phyloP scores from a whole-genome alignment of 2,888 invertebrate species.

The Cephus runcator region DNA sequence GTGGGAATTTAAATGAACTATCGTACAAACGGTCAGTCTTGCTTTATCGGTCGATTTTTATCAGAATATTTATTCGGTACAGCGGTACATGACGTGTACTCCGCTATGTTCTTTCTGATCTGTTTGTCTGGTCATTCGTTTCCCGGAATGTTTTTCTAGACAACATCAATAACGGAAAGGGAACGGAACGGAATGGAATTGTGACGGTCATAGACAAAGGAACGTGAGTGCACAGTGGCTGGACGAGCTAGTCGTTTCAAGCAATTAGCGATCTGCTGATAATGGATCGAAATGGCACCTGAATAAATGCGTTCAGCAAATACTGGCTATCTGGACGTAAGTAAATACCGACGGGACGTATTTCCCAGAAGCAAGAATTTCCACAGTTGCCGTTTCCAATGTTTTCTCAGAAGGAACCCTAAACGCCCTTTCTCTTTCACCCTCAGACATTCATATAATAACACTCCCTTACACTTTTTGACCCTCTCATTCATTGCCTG shows the following conservation, averaged over 20 bases:
- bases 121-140: not conserved
- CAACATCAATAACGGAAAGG: not conserved
- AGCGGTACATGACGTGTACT: not conserved
- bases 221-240: constrained; percentile 18
- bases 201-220: constrained; percentile 14
- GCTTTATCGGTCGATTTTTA: not conserved
- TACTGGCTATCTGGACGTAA: constrained; percentile 18
- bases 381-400: not conserved
- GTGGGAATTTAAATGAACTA: not conserved
- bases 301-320: constrained; percentile 22
- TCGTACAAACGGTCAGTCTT: not conserved
- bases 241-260: constrained; percentile 11
- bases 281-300: constrained; percentile 22
- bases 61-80: not conserved
- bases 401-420: not conserved
- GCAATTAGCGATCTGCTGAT: constrained; percentile 21
- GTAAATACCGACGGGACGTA: constrained; percentile 15
- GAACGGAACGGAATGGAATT: not conserved
- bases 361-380: constrained; percentile 16
- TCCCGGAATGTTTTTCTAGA: not conserved
- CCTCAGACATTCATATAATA: not conserved
- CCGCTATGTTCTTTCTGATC: not conserved
- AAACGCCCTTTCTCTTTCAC: not conserved
- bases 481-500: not conserved
- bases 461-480: not conserved